Percentiles rank a stretch among this genome's conserved stretches.
Conservation (phyloP, 2,888 invertebrate species). For the Helleia helle region DNA sequence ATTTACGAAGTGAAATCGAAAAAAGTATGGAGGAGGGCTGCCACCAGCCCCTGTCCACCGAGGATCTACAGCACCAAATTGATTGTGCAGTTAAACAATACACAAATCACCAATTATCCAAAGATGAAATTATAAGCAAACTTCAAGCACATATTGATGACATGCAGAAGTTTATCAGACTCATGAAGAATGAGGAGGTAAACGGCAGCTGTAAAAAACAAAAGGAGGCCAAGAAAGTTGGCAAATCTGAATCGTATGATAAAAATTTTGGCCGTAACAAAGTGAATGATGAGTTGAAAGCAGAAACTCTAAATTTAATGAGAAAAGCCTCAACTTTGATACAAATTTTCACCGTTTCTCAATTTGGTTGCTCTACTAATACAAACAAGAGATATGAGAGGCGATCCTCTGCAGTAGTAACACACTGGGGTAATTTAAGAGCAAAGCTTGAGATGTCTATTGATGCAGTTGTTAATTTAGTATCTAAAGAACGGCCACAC, state of each 20-base stretch:
- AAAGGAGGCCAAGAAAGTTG: constrained; percentile 35
- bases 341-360: constrained; percentile 94
- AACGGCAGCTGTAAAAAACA: constrained; percentile 34
- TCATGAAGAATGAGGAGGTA: constrained; percentile 88
- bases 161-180: constrained; percentile 96
- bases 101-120: constrained; percentile 94
- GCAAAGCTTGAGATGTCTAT: constrained; percentile 94
- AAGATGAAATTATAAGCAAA: constrained; percentile 96
- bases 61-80: constrained; percentile 90
- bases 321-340: constrained; percentile 90
- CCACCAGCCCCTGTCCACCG: constrained; percentile 80
- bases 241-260: constrained; percentile 46
- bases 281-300: constrained; percentile 55
- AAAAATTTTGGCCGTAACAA: constrained; percentile 48
- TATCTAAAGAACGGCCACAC: constrained; percentile 61
- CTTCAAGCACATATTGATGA: constrained; percentile 97
- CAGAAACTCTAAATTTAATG: constrained; percentile 83
- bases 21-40: constrained; percentile 88
- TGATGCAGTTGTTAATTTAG: constrained; percentile 78
- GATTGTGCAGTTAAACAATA: constrained; percentile 93
- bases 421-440: constrained; percentile 97
- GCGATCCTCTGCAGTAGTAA: constrained; percentile 87
- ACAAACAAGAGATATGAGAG: constrained; percentile 84
- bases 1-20: constrained; percentile 88
- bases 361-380: constrained; percentile 89